Evolutionary conservation across 2,888 invertebrate genomes (phyloP).

Genomic region (Ischnus inquisitorius): DNA sequence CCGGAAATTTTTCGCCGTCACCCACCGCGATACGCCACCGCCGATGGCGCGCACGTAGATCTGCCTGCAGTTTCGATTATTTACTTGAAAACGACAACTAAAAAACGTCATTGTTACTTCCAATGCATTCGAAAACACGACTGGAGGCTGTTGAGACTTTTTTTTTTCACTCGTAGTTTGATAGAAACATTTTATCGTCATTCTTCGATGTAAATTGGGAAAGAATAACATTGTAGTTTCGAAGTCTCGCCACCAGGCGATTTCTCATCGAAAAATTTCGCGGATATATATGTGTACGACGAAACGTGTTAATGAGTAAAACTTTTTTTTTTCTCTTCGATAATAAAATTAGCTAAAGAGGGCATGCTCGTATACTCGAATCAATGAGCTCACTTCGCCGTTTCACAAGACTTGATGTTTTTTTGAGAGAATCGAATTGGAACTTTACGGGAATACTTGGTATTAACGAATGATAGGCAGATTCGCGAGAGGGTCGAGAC

Average conservation of each 20-base stretch:
- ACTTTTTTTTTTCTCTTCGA: conserved; percentile 71
- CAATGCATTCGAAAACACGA: neutral
- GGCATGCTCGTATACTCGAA: neutral
- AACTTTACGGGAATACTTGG: neutral
- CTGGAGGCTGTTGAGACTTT: neutral
- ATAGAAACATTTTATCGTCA: neutral
- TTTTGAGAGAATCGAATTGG: neutral
- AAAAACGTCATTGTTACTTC: neutral
- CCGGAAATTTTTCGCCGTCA: neutral
- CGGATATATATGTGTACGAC: neutral
- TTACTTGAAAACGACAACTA: neutral
- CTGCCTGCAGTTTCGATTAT: neutral
- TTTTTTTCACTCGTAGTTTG: neutral
- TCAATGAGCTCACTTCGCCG: neutral
- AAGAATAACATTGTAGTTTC: neutral
- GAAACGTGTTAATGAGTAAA: neutral
- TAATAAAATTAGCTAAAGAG: conserved; percentile 1
- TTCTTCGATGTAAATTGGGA: neutral
- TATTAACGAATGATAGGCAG: neutral
- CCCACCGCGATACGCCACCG: neutral
- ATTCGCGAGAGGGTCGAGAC: neutral
- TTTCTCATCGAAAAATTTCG: neutral
- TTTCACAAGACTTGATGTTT: neutral
- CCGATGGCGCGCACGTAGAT: neutral
- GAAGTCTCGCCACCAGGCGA: neutral